A percentile compares a stretch with the other conserved stretches of the same genome.
phyloP scores from a whole-genome alignment of 2,888 invertebrate species.

The Cataglyphis livida region DNA sequence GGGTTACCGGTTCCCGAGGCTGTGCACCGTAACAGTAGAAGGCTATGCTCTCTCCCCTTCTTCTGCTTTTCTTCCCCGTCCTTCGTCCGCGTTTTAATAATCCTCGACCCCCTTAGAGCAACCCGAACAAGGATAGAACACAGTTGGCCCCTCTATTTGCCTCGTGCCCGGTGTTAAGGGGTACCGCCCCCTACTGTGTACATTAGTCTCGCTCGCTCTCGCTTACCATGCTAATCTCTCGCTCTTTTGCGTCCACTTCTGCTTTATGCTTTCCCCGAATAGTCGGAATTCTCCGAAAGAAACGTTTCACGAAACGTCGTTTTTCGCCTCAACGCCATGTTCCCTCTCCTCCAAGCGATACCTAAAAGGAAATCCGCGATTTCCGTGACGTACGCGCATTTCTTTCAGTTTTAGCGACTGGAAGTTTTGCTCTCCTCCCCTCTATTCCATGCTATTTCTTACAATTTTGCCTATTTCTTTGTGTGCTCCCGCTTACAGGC shows the following conservation, averaged over 20 bases:
- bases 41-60: conserved; percentile 65
- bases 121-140: conserved; percentile 76
- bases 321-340: not conserved
- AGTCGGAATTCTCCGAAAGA: conserved; percentile 31
- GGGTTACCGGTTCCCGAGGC: conserved; percentile 72
- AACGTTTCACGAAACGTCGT: conserved; percentile 13
- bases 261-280: conserved; percentile 42
- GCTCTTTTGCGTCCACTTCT: conserved; percentile 54
- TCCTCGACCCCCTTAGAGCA: conserved; percentile 78
- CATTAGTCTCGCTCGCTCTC: conserved; percentile 64
- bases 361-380: conserved; percentile 11
- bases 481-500: conserved; percentile 35
- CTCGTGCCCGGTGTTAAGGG: conserved; percentile 82
- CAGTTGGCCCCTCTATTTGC: conserved; percentile 78
- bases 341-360: not conserved
- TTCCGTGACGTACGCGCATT: conserved; percentile 6
- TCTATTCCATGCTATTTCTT: conserved; percentile 40
- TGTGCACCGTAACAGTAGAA: conserved; percentile 73
- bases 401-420: conserved; percentile 10
- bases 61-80: conserved; percentile 53
- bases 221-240: conserved; percentile 59
- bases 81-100: conserved; percentile 80
- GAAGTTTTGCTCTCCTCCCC: not conserved
- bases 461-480: conserved; percentile 65
- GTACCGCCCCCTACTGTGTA: conserved; percentile 80